phyloP scores from a whole-genome alignment of 2,888 invertebrate genomes.

The Standfussiana lucernea region DNA sequence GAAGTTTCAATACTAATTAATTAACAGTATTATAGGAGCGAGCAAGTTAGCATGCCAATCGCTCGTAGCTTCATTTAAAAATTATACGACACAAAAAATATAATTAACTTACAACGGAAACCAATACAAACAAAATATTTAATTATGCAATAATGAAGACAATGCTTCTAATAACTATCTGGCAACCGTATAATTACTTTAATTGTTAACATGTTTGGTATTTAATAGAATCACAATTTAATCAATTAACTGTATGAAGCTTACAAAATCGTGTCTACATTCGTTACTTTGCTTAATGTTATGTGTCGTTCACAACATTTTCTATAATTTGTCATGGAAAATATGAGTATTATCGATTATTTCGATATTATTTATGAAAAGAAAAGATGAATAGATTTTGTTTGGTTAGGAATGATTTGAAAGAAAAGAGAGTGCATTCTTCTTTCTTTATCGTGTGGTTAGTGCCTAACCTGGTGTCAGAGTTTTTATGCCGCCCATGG shows the following conservation, averaged over 20 bases:
- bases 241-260: slow-evolving; percentile 3
- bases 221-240: slow-evolving; percentile 21
- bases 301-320: background rate
- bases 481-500: too few relatives aligned
- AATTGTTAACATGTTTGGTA: slow-evolving; percentile 5
- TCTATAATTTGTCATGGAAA: background rate
- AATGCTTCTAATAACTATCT: slow-evolving; percentile 7
- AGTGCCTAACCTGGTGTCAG: too few relatives aligned
- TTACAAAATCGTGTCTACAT: slow-evolving; percentile 20
- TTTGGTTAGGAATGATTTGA: too few relatives aligned
- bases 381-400: too few relatives aligned
- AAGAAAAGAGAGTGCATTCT: too few relatives aligned
- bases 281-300: too few relatives aligned
- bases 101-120: background rate
- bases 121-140: background rate
- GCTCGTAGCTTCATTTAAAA: background rate
- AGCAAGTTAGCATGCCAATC: background rate
- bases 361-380: too few relatives aligned
- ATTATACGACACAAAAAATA: background rate
- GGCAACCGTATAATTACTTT: slow-evolving; percentile 19
- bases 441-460: too few relatives aligned
- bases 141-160: slow-evolving; percentile 9
- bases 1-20: background rate
- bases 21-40: background rate
- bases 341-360: background rate